Evolutionary conservation across 2,888 invertebrate genomes (phyloP), one percentile per base, ranked within the genome.

Genomic region (Teleogryllus oceanicus): DNA sequence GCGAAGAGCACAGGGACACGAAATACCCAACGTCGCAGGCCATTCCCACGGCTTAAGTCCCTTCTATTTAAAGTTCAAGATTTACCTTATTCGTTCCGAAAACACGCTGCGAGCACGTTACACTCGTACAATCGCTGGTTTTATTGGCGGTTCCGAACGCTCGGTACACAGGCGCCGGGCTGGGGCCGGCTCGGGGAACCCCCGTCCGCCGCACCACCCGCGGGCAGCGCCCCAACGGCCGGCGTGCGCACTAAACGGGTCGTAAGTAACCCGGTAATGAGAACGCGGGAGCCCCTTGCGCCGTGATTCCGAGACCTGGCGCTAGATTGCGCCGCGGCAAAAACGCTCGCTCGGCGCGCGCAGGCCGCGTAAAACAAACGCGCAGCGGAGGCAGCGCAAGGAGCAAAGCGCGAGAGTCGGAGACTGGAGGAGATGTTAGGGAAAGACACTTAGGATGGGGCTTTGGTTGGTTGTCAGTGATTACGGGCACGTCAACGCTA

Each of bases 291-390:
- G 62, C 62, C 4, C 62, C 16, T 62, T 62, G 62, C 62, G 62
- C 62, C 62, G 62, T 62, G 62, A 62, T 62, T 62, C n/a, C 62
- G 62, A 13, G 62, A 62, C 62, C 62, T 62, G 62, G 62, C n/a
- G 13, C 16, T n/a, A 62, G 62, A 62, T 62, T 62, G 62, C 62
- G 13, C n/a, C 62, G 37, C 62, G 13, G 62, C 62, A 62, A 62
- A 62, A 62, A 62, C 62, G 62, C 5, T 16, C 62, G 62, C 62
- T 37, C 37, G 5, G n/a, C 11, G 62, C 62, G n/a, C 16, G 62
- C 13, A 37, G 37, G 37, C 5, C 37, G 37, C 37, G 37, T 37
- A 37, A 37, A 37, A 37, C 37, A 37, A 37, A 37, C 37, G 8
- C 37, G 37, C 37, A 8, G 37, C 37, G 37, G 37, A 37, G 37